Base-by-base conservation (phyloP, 1,140 invertebrate species). In the Drosophila subobscura region DNA sequence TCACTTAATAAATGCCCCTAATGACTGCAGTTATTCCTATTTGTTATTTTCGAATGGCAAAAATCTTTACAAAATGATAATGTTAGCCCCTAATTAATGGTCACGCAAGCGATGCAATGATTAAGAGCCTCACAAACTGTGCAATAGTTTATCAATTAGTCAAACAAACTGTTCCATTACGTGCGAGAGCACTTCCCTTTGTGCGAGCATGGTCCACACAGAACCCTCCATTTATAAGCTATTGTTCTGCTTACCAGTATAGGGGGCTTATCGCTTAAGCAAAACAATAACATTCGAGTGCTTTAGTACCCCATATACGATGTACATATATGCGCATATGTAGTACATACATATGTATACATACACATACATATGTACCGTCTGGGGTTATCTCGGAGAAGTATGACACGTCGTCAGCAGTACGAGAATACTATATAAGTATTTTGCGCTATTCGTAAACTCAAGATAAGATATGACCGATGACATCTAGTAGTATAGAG, bases 281-380 rank as follows among this genome's bases (percentile, higher is more conserved):
- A 20, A 72, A 73, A 79, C 63, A 64, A 79, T 70, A 86, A 85
- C 77, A 80, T 60, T 74, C 14, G 61, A 80, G 80, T 85, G 52
- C 80, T 66, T 59, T 59, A 80, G 81, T 53, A 86, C 81, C 61
- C 33, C 49, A 40, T 49, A 10, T 29, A 20, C 6, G 10, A 3
- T 6, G 4, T 10, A 50, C 27, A 42, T 37, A 14, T 37, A 27
- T n/a, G n/a, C n/a, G n/a, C n/a, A n/a, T 29, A 4, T 16, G 12
- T n/a, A 20, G n/a, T 41, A 23, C 7, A 53, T 52, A 44, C 10
- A 56, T 14, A 56, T 16, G 20, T 27, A 23, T 14, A 16, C 14
- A 20, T 40, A 49, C 57, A 22, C 8, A 51, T 42, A 41, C n/a
- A 14, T 46, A 59, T 77, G 49, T 46, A 59, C 41, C 72, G 42